phyloP scores from a whole-genome alignment of 2,888 invertebrate species.

The Eupithecia dodoneata region DNA sequence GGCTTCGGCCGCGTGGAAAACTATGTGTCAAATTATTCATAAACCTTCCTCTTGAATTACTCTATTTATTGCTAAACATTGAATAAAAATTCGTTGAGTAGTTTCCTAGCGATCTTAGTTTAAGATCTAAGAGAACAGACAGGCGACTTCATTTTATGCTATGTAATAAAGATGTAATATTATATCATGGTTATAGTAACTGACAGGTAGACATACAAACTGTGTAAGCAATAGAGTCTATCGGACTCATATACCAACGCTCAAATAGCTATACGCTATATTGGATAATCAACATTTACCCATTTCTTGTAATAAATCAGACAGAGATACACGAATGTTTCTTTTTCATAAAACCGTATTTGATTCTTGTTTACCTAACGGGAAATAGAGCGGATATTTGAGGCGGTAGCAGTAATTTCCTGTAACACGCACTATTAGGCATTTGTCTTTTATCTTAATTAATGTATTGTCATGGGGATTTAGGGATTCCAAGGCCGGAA shows the following conservation, averaged over 20 bases:
- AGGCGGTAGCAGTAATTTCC: slow-evolving; percentile 23
- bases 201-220: too few species aligned
- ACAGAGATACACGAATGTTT: not conserved
- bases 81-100: too few species aligned
- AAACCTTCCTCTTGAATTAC: too few species aligned
- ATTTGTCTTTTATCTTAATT: slow-evolving; percentile 15
- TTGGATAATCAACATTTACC: not conserved
- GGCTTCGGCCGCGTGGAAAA: too few species aligned
- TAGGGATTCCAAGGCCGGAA: slow-evolving; percentile 3
- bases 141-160: too few species aligned
- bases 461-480: slow-evolving; percentile 18
- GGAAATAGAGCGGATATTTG: slow-evolving; percentile 27
- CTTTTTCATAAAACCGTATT: not conserved
- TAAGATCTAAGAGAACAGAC: too few species aligned
- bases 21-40: too few species aligned
- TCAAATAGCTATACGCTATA: not conserved
- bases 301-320: not conserved
- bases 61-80: too few species aligned
- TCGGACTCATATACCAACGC: not conserved
- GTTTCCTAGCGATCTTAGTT: too few species aligned
- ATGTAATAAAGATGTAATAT: too few species aligned
- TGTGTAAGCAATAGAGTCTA: too few species aligned
- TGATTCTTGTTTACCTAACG: not conserved
- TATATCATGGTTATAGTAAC: too few species aligned
- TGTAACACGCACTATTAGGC: slow-evolving; percentile 14